Conservation (phyloP, 1,140 invertebrate species). For the Musca domestica region DNA sequence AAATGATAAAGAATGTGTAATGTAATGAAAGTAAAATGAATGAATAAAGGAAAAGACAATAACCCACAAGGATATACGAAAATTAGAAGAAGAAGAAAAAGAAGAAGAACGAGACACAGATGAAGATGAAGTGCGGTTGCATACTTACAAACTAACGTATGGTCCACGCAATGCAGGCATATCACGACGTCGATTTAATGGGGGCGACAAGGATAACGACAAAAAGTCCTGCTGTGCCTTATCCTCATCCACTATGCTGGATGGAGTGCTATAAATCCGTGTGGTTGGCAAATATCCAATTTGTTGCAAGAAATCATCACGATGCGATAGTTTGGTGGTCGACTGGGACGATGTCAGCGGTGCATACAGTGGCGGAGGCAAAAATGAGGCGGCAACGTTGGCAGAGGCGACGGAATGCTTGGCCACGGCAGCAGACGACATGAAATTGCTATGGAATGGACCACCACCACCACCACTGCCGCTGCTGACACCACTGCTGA, state of each 20-base stretch:
- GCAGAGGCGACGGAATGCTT: conserved; percentile 31
- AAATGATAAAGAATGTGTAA: conserved; percentile 8
- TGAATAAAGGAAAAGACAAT: background rate
- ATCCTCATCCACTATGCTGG: conserved; percentile 50
- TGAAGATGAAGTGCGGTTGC: conserved; percentile 6
- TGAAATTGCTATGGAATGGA: conserved; percentile 8
- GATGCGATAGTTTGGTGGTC: conserved; percentile 49
- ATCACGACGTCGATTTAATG: conserved; percentile 53
- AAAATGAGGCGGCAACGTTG: conserved; percentile 19
- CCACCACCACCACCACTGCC: conserved; percentile 8
- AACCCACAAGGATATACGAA: background rate
- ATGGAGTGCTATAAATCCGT: conserved; percentile 50
- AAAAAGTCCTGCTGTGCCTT: conserved; percentile 53
- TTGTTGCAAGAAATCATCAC: conserved; percentile 51
- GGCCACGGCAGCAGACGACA: conserved; percentile 34
- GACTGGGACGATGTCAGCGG: conserved; percentile 47
- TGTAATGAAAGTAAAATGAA: conserved; percentile 8
- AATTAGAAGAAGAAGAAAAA: background rate
- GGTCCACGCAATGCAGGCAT: conserved; percentile 55
- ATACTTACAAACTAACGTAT: conserved; percentile 55
- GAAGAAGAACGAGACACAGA: background rate
- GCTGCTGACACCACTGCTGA: background rate
- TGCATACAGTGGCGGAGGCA: conserved; percentile 19
- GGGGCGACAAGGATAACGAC: conserved; percentile 55
- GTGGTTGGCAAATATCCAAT: conserved; percentile 53